A percentile compares a stretch with the other conserved stretches of the same genome.
Evolutionary conservation across 30 jellyfish, hydroid and myxozoan species (phyloP).

Genomic region (Aurelia sp.): DNA sequence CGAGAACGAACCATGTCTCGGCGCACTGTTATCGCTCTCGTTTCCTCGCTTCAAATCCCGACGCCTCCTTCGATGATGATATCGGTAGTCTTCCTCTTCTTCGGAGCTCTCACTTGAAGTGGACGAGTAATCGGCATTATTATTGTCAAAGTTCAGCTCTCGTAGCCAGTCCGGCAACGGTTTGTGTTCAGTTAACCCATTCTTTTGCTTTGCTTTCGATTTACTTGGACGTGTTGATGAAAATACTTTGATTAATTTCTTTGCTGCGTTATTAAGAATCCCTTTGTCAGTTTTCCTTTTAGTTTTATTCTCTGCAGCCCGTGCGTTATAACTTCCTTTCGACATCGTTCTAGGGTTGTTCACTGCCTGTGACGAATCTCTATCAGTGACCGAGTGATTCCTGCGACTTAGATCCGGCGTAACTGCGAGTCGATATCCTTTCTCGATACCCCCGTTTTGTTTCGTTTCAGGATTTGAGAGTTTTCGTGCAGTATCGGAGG

Average conservation of each 20-base stretch:
- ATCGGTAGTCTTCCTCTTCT: slow-evolving; percentile 59
- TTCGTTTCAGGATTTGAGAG: neutral
- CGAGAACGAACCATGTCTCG: neutral
- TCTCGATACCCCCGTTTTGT: neutral
- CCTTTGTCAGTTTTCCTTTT: slow-evolving; percentile 50
- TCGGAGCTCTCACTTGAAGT: slow-evolving; percentile 60
- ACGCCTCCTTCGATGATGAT: slow-evolving; percentile 24
- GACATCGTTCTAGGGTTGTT: slow-evolving; percentile 18
- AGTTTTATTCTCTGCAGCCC: slow-evolving; percentile 34
- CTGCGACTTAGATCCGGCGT: neutral
- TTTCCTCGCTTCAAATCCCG: neutral
- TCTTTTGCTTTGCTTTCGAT: slow-evolving; percentile 18
- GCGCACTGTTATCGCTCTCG: slow-evolving; percentile 14
- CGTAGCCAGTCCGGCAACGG: slow-evolving; percentile 46
- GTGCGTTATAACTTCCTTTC: slow-evolving; percentile 53
- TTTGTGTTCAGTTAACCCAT: slow-evolving; percentile 1
- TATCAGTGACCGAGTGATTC: neutral
- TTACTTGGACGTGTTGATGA: slow-evolving; percentile 4
- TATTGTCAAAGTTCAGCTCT: slow-evolving; percentile 33
- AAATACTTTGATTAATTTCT: slow-evolving; percentile 38
- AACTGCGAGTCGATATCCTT: neutral
- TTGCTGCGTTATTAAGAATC: slow-evolving; percentile 45
- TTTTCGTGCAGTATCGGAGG: slow-evolving; percentile 43
- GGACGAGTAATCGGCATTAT: slow-evolving; percentile 47
- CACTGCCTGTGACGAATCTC: neutral